Evolutionary conservation across 2,888 invertebrate genomes (phyloP), one percentile per base, ranked within the genome.

Genomic region (Drosophila macrospina): DNA sequence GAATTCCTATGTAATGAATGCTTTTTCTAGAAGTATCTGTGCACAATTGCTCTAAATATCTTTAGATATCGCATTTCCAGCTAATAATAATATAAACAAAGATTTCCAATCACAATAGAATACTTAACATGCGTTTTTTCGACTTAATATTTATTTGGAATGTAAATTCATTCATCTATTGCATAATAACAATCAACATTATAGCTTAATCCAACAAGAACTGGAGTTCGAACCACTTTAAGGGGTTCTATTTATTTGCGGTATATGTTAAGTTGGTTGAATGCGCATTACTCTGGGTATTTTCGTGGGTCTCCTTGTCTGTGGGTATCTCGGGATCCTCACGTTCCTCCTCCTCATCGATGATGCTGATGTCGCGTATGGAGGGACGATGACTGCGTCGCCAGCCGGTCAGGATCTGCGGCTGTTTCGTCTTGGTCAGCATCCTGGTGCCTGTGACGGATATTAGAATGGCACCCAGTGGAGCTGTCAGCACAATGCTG

Each of bases 301-400:
- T 92, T 28, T 89, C 89, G 4, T 82, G 79, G 7, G 90, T 91
- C 62, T 87, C 80, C 67, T 91, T 90, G 66, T 92, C 91, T 5
- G 85, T 86, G 7, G 89, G 89, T 26, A 88, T 50, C 72, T 92
- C 93, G 10, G 92, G 92, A 84, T 93, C 92, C 61, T 95, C 95
- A 24, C 94, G 94, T 75, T 96, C 94, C 76, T 96, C 96, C 84
- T 96, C 96, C 89, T 97, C 96, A 88, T 96, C 96, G 90, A 96
- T 96, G 91, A 97, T 97, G 74, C 96, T 96, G 70, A 97, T 97
- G 91, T 97, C 97, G 48, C 97, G 94, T 60, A 97, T 95, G 0
- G 97, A 97, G 4, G 96, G 97, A 67, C 96, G 93, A 89, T 97
- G 95, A 50, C 96, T 95, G 75, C 96, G 94, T 15, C 95, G 94